Evolutionary conservation across 2,888 invertebrate genomes (phyloP), one percentile per base, ranked within the genome.

Genomic region (Clitarchus hookeri): DNA sequence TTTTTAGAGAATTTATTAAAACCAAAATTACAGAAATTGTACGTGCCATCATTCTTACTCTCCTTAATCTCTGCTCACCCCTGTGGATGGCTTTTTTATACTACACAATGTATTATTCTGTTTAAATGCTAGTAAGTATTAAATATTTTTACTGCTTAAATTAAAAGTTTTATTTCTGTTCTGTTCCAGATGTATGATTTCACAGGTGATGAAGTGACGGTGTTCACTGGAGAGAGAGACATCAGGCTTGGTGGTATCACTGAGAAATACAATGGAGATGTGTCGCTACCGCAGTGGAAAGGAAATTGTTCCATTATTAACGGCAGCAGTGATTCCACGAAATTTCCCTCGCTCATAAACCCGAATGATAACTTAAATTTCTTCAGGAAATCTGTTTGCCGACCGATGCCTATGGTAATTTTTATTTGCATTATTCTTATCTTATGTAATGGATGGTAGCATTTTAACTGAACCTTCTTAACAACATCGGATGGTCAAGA

Each of bases 331-430:
- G 98, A 98, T 90, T 98, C 97, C 0, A 95, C 96, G 25, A 97
- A 97, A 91, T 98, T 97, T 91, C 94, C 93, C 27, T 95, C 97
- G 23, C 94, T 94, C 85, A 93, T 97, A 0, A 90, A 92, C 44
- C 94, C 93, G 23, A 95, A 96, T 87, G 96, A 96, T 23, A 93
- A 94, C 0, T 91, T 97, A 0, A 91, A 95, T 87, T 96, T 98
- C 91, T 98, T 94, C 91, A 93, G 97, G 87, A 97, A 97, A 90
- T 97, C 97, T 90, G 93, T 98, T 90, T 98, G 98, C 91, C 93
- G 98, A 87, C 94, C 96, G n/a, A 95, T 96, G 44, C 93, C 93
- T 84, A 92, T 97, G 94, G 97, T 97, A 90, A 93, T 84, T 27
- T 84, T 48, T 16, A 13, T 84, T 84, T 23, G 11, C 84, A 27